Evolutionary conservation across 2,888 invertebrate species (phyloP), one percentile per base, ranked within the genome.

Genomic region (Leptinotarsa rubiginosa): DNA sequence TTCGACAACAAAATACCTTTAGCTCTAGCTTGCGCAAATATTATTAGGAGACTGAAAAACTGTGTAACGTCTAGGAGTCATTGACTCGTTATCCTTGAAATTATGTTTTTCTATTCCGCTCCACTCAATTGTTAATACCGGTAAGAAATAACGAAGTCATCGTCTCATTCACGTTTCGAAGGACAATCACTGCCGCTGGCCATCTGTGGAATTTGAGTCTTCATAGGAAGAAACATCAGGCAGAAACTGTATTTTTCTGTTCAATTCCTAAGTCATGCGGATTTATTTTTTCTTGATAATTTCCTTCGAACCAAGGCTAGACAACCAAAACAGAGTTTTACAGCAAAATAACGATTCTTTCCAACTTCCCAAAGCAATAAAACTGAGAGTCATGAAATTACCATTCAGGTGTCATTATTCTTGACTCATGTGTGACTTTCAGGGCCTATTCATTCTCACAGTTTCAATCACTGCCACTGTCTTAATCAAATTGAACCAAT

Each of bases 11-110:
- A 72, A 49, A 72, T 67, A 68, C 41, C 68, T 56, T 41, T 31
- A 20, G 25, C 49, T 52, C 10, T 54, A 68, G 10, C 54, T 68
- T 25, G 64, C n/a, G 67, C 64, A 70, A 64, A 70, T 70, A 49
- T 67, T 22, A 65, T 47, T 54, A 68, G 64, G 41, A 65, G 54
- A 69, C 65, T 41, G 69, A 75, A 75, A 69, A 69, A 68, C 56
- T 69, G 47, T 75, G 65, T 69, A 73, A 56, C 67, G 69, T 78
- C 76, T 79, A 77, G 76, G 77, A 79, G 82, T 82, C 82, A 80
- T 75, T 80, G 82, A 82, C 82, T 80, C 73, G 74, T 50, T 82
- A 79, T 79, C 82, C 82, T 81, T 81, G 81, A 79, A 79, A 75
- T 66, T 74, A 70, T 76, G 70, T 80, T 79, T 77, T 75, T 76